phyloP scores from a whole-genome alignment of 2,113 vertebrate genomes.

The Accipiter virgatus region DNA sequence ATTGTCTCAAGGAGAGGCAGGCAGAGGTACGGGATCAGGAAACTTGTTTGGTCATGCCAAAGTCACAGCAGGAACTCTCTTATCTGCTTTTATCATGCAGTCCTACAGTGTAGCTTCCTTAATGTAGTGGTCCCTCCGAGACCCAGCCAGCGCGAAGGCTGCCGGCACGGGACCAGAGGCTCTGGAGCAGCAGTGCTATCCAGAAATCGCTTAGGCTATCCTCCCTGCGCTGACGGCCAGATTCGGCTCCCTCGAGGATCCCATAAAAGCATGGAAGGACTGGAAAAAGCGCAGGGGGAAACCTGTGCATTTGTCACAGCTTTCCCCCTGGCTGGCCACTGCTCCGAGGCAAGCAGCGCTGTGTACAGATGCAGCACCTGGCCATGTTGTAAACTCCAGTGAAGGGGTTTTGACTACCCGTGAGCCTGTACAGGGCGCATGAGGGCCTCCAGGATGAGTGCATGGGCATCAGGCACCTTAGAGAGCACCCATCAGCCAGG shows the following conservation, averaged over 20 bases:
- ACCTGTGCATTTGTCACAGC: rapidly evolving
- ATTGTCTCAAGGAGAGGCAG: constrained; percentile 61
- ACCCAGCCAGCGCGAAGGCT: rapidly evolving
- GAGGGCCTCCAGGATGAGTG: neutral
- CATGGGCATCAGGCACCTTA: neutral
- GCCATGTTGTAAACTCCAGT: neutral
- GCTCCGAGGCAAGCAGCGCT: neutral
- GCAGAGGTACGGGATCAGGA: neutral
- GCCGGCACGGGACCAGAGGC: neutral
- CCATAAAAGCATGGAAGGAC: neutral
- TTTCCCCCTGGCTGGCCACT: neutral
- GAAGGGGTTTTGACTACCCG: neutral
- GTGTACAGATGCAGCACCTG: neutral
- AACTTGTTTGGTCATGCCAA: constrained; percentile 60
- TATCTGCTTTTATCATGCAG: neutral
- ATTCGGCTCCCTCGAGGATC: neutral
- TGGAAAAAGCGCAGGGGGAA: neutral
- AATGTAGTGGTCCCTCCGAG: rapidly evolving
- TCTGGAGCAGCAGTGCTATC: rapidly evolving
- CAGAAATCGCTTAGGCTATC: neutral
- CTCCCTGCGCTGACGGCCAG: rapidly evolving
- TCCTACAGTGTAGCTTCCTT: neutral
- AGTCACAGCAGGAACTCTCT: neutral
- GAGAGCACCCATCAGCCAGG: neutral
- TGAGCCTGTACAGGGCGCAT: neutral